phyloP scores from a whole-genome alignment of 2,888 invertebrate genomes.

The Germaria angustata region DNA sequence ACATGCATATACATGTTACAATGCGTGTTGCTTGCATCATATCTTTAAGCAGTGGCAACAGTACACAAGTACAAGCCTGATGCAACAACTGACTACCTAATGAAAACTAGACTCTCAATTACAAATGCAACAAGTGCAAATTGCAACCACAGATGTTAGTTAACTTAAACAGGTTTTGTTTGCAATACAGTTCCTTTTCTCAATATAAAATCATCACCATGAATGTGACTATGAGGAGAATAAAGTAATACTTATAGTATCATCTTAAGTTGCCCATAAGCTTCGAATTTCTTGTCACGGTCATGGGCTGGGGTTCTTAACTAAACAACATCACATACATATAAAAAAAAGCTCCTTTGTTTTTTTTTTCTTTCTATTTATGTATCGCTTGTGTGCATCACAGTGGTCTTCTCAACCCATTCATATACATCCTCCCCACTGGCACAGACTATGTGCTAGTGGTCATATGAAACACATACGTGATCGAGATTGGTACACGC shows the following conservation, averaged over 20 bases:
- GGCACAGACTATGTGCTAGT: background rate
- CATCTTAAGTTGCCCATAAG: constrained; percentile 33
- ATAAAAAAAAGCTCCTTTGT: constrained; percentile 5
- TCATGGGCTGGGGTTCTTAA: constrained; percentile 26
- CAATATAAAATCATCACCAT: background rate
- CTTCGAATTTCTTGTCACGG: constrained; percentile 50
- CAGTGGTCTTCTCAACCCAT: background rate
- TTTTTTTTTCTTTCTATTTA: background rate
- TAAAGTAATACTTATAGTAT: background rate
- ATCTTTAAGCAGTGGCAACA: constrained; percentile 3
- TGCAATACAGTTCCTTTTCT: background rate
- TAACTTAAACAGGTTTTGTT: constrained; percentile 70
- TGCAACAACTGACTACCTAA: constrained; percentile 31
- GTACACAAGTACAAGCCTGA: constrained; percentile 15
- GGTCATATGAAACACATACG: background rate
- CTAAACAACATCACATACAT: too few species aligned
- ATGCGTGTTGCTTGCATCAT: constrained; percentile 1
- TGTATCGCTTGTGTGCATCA: background rate
- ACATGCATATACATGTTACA: background rate
- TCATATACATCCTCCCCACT: background rate
- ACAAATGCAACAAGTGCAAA: constrained; percentile 70
- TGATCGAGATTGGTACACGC: background rate
- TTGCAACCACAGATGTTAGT: constrained; percentile 73
- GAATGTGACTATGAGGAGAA: background rate
- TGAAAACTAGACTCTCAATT: constrained; percentile 30